Percentiles rank a stretch among this genome's conserved stretches.
Conservation (phyloP, 2,888 invertebrate species). For the Ochropleura plecta region DNA sequence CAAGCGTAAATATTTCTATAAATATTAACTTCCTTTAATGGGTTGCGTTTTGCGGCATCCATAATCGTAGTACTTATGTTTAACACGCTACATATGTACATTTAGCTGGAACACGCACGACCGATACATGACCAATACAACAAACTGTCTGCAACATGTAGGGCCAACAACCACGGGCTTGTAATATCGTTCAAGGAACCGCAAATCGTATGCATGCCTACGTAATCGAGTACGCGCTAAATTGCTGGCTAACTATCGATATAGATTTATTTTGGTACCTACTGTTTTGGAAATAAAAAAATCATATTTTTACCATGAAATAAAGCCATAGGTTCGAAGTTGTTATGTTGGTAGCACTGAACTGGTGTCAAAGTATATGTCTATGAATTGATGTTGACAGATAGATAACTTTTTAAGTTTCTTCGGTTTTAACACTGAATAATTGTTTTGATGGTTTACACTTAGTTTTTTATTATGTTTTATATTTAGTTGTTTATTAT, state of each 20-base stretch:
- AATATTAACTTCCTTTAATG: slow-evolving; percentile 27
- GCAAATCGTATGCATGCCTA: slow-evolving; percentile 50
- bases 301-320: too few relatives aligned
- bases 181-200: slow-evolving; percentile 49
- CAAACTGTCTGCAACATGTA: slow-evolving; percentile 58
- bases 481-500: too few relatives aligned
- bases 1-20: slow-evolving; percentile 17
- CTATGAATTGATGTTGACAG: too few relatives aligned
- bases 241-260: slow-evolving; percentile 26
- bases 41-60: slow-evolving; percentile 27
- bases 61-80: slow-evolving; percentile 39
- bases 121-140: slow-evolving; percentile 65
- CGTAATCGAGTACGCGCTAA: slow-evolving; percentile 47
- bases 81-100: slow-evolving; percentile 49
- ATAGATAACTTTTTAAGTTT: too few relatives aligned
- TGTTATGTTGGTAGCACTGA: too few relatives aligned
- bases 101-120: slow-evolving; percentile 55
- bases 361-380: too few relatives aligned
- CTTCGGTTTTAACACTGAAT: too few relatives aligned
- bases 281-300: too few relatives aligned
- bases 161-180: slow-evolving; percentile 42
- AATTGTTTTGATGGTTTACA: too few relatives aligned
- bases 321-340: too few relatives aligned
- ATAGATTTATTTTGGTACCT: neutral
- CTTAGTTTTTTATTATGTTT: too few relatives aligned